Base-by-base conservation (phyloP, 2,888 invertebrate genomes). In the Hirtodrosophila cameraria region DNA sequence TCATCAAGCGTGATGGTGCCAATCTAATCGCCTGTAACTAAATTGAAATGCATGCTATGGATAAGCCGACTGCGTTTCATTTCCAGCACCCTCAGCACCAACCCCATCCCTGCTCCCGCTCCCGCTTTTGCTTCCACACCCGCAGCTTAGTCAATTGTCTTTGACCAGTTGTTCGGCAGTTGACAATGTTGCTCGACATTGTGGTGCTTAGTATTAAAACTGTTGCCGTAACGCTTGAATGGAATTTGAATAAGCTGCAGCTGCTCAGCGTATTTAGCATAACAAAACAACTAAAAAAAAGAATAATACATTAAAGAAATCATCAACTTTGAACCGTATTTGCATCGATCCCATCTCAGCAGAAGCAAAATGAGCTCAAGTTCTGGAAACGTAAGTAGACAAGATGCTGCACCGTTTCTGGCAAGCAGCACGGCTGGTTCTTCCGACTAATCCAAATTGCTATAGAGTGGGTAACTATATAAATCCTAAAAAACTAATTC, bases 21-120 rank as follows among this genome's bases (percentile, higher is more conserved):
- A 77, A 78, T 78, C 61, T 57, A 78, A 67, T 75, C 52, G 48
- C 15, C 18, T 46, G 57, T 33, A 39, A 52, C 61, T 53, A 36
- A 66, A 71, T 71, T 73, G 57, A 57, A 61, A 59, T 60, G 72
- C 36, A 36, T 25, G 35, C 33, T 9, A 12, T 33, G 27, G n/a
- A 23, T 20, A 36, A 31, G 12, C 36, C 31, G 18, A 11, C 2
- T 20, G 18, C 18, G 18, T 20, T 5, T 5, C 18, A 3, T 5
- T 3, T 20, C 18, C n/a, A n/a, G n/a, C 18, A 20, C 18, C 18
- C 5, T 3, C 18, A 20, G 18, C 5, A 3, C 23, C 23, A 23
- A 0, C 23, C 7, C 23, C 6, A 23, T 3, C 23, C 33, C 11
- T 9, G 4, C 5, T 12, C 4, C 12, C n/a, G n/a, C n/a, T n/a